Conservation (phyloP, 2,797 vertebrate genomes). For the Heterohyrax brucei region DNA sequence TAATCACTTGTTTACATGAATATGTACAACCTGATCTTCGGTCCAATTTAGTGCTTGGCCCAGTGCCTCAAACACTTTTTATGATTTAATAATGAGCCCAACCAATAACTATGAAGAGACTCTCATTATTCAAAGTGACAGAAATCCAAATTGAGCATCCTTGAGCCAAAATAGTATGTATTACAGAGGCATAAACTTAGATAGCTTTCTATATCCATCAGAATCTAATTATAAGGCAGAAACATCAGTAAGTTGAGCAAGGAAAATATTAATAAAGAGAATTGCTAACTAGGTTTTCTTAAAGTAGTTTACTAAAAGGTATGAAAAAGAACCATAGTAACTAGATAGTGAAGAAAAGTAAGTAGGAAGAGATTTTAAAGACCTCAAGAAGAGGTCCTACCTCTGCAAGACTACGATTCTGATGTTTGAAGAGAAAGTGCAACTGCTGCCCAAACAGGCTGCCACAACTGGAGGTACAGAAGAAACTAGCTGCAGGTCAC, state of each 20-base stretch:
- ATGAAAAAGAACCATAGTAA: not conserved
- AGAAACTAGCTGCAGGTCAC: not conserved
- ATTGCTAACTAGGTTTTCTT: not conserved
- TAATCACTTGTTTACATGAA: not conserved
- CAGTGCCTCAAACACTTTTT: not conserved
- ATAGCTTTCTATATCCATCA: not conserved
- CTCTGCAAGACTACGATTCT: not conserved
- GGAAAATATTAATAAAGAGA: not conserved
- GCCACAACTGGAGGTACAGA: not conserved
- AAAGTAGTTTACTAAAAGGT: not conserved
- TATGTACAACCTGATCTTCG: not conserved
- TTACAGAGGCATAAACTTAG: not conserved
- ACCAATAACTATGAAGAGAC: not conserved
- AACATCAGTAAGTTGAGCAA: not conserved
- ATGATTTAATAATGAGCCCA: not conserved
- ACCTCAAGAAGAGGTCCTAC: not conserved
- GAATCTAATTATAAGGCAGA: not conserved
- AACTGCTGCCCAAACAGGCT: not conserved
- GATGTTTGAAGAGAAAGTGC: not conserved
- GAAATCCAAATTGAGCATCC: not conserved
- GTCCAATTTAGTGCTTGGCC: not conserved
- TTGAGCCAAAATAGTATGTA: not conserved
- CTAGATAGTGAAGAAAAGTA: not conserved
- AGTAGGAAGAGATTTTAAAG: not conserved
- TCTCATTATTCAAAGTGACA: not conserved